Conservation (phyloP, 2,113 vertebrate species). For the Percina caprodes region DNA sequence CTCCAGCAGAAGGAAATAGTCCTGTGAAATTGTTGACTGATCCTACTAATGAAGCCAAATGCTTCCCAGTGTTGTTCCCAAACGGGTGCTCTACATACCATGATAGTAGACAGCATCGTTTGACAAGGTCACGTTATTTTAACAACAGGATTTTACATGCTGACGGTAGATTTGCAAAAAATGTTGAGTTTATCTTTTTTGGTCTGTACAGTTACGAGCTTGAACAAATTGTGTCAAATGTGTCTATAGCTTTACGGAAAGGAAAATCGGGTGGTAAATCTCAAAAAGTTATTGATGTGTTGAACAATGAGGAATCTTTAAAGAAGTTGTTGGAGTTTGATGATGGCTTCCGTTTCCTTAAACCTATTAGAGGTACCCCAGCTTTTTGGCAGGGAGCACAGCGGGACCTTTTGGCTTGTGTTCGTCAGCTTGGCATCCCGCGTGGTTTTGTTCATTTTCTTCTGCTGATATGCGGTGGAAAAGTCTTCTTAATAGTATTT, state of each 20-base stretch:
- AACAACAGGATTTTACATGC: background rate
- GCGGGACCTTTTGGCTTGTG: background rate
- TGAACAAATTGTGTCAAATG: background rate
- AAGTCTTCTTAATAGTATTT: background rate
- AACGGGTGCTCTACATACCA: background rate
- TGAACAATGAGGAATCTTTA: background rate
- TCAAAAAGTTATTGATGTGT: fast-evolving
- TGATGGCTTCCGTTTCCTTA: background rate
- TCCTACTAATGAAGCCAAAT: background rate
- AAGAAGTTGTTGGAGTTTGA: background rate
- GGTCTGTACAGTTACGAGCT: background rate
- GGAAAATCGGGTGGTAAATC: background rate
- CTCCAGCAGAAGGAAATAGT: background rate
- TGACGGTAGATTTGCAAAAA: background rate
- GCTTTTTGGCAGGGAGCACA: background rate
- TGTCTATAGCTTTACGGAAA: slow-evolving; percentile 1
- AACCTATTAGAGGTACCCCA: background rate
- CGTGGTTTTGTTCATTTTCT: background rate
- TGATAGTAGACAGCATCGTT: background rate
- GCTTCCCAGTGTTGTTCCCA: background rate
- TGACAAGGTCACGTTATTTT: background rate
- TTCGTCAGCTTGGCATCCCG: background rate
- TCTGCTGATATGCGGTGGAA: background rate
- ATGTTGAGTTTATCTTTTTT: background rate
- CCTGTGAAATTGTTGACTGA: background rate